Conservation (phyloP, 2,797 vertebrate species). For the Artibeus lituratus region DNA sequence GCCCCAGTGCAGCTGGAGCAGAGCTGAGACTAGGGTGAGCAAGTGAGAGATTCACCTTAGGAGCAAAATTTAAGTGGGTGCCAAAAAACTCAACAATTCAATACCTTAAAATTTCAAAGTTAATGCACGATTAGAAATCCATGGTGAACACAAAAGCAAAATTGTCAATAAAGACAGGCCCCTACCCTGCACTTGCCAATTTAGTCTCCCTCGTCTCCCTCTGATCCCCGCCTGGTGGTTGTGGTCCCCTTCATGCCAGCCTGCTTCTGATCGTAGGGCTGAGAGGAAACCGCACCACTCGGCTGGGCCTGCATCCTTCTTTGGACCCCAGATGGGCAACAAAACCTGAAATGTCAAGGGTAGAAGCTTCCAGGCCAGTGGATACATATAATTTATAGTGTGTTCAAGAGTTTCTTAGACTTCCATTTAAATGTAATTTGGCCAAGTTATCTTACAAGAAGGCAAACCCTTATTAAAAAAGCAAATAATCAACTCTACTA, state of each 20-base stretch:
- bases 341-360: constrained; percentile 14
- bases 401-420: constrained; percentile 18
- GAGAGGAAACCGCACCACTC: background rate
- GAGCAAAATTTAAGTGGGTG: background rate
- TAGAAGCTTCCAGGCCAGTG: background rate
- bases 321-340: background rate
- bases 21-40: background rate
- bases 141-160: background rate
- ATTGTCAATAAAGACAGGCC: background rate
- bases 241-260: background rate
- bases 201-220: background rate
- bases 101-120: background rate
- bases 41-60: background rate
- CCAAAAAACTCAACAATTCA: background rate
- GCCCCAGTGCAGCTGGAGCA: background rate
- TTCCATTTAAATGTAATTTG: background rate
- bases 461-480: background rate
- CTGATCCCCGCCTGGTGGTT: background rate
- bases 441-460: background rate
- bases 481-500: constrained; percentile 3
- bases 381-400: background rate
- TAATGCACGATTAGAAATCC: background rate
- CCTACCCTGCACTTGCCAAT: background rate
- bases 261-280: background rate
- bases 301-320: background rate